Evolutionary conservation across 2,113 vertebrate species (phyloP).

Genomic region (Sebastes schlegelii): DNA sequence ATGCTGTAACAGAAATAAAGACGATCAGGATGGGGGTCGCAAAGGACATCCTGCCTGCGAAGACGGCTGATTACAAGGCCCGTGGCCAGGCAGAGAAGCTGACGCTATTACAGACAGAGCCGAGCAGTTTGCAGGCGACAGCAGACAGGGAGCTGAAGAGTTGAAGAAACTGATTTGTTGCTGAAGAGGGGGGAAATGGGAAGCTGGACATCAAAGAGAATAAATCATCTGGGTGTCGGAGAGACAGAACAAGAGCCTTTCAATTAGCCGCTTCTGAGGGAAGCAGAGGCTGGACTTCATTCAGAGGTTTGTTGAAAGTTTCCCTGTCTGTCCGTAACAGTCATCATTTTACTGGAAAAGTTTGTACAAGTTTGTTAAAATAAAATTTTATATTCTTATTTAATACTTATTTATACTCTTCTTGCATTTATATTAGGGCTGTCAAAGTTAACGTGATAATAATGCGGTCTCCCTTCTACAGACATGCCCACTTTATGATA

Average conservation of each 20-base stretch:
- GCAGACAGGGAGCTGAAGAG: slow-evolving; percentile 19
- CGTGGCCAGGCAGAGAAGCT: slow-evolving; percentile 15
- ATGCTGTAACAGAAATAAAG: slow-evolving; percentile 27
- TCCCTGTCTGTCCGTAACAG: not conserved
- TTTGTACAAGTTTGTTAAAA: not conserved
- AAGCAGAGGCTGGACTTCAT: slow-evolving; percentile 19
- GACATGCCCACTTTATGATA: too few relatives aligned
- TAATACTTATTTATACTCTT: too few relatives aligned
- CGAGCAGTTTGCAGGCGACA: slow-evolving; percentile 4
- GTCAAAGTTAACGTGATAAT: too few relatives aligned
- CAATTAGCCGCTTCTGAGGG: slow-evolving; percentile 16
- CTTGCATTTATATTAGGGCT: too few relatives aligned
- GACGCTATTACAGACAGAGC: slow-evolving; percentile 15
- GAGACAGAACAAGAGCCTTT: slow-evolving; percentile 36
- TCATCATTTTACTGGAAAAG: not conserved
- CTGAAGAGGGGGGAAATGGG: slow-evolving; percentile 33
- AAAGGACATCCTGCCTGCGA: slow-evolving; percentile 10
- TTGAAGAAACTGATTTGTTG: slow-evolving; percentile 47
- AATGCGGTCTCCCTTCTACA: too few relatives aligned
- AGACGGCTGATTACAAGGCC: slow-evolving; percentile 18
- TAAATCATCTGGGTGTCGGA: slow-evolving; percentile 58
- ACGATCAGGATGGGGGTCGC: not conserved
- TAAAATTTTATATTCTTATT: not conserved
- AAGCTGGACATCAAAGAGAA: slow-evolving; percentile 64
- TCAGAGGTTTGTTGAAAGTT: slow-evolving; percentile 12